Conservation (phyloP, 92 coral and sea anemone genomes). For the Porites evermanni region DNA sequence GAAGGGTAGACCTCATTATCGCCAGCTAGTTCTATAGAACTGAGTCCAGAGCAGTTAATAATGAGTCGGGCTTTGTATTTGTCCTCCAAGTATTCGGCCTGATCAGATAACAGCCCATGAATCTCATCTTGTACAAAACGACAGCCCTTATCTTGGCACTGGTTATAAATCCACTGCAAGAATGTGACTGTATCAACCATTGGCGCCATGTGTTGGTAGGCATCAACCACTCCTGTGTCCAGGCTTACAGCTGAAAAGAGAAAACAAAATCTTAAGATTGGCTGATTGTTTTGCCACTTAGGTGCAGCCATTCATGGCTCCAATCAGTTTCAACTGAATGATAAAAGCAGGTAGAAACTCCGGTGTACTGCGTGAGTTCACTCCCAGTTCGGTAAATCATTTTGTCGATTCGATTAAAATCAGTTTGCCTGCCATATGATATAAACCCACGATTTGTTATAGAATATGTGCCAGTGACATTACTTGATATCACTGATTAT, state of each 20-base stretch:
- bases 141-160: conserved; percentile 49
- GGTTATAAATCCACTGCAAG: conserved; percentile 47
- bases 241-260: conserved; percentile 24
- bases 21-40: conserved; percentile 56
- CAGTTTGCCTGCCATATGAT: too few relatives aligned
- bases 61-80: conserved; percentile 42
- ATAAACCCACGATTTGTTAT: too few relatives aligned
- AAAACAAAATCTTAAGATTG: neutral
- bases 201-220: conserved; percentile 52
- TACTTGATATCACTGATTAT: too few relatives aligned
- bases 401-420: too few relatives aligned
- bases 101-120: conserved; percentile 42
- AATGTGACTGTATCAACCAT: conserved; percentile 46
- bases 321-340: too few relatives aligned
- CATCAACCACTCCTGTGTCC: conserved; percentile 33
- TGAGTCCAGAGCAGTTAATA: conserved; percentile 65
- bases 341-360: too few relatives aligned
- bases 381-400: too few relatives aligned
- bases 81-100: conserved; percentile 35
- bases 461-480: too few relatives aligned
- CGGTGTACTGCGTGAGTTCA: too few relatives aligned
- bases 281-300: too few relatives aligned
- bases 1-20: conserved; percentile 51
- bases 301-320: too few relatives aligned
- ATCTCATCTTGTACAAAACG: conserved; percentile 36